These are phyloP conservation scores for Drosophila recens DNA, from an alignment of 2,888 invertebrate species.

Conservation along the genomic window DNA sequence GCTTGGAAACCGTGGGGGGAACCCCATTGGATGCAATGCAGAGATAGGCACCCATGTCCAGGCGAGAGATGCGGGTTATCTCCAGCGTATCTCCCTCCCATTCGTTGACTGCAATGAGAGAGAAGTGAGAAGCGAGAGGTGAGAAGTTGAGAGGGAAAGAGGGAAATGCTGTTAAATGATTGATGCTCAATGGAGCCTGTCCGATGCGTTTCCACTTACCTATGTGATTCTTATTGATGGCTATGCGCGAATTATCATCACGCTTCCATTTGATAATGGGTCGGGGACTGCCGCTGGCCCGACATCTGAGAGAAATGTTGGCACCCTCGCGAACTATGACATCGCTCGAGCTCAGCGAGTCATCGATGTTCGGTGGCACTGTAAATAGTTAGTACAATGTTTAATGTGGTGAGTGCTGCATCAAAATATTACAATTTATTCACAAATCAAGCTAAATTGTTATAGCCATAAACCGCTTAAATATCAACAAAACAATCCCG, in stretches of 20 bases:
- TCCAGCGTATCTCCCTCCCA: constrained; percentile 95
- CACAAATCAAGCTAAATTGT: constrained; percentile 25
- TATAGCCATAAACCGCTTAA: constrained; percentile 53
- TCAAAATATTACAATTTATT: constrained; percentile 20
- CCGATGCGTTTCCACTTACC: constrained; percentile 86
- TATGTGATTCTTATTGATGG: constrained; percentile 93
- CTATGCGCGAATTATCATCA: constrained; percentile 94
- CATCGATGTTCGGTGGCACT: constrained; percentile 97
- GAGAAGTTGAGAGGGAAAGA: background rate
- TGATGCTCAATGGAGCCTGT: constrained; percentile 53
- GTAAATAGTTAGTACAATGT: constrained; percentile 10
- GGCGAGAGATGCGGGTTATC: constrained; percentile 92
- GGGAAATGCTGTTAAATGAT: constrained; percentile 68
- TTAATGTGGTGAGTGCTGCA: constrained; percentile 1
- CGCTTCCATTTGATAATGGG: constrained; percentile 96
- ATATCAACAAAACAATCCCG: constrained; percentile 31
- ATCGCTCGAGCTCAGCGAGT: constrained; percentile 94
- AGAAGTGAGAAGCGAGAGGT: background rate
- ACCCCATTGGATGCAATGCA: constrained; percentile 96
- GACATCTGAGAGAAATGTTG: constrained; percentile 94
- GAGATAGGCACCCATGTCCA: constrained; percentile 96
- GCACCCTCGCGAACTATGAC: constrained; percentile 95
- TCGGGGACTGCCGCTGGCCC: constrained; percentile 94
- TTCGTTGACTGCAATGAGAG: constrained; percentile 88
- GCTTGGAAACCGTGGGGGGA: constrained; percentile 95